These are phyloP conservation scores for Dinoponera quadriceps DNA, from an alignment of 1,140 invertebrate genomes.

Conservation along the genomic window DNA sequence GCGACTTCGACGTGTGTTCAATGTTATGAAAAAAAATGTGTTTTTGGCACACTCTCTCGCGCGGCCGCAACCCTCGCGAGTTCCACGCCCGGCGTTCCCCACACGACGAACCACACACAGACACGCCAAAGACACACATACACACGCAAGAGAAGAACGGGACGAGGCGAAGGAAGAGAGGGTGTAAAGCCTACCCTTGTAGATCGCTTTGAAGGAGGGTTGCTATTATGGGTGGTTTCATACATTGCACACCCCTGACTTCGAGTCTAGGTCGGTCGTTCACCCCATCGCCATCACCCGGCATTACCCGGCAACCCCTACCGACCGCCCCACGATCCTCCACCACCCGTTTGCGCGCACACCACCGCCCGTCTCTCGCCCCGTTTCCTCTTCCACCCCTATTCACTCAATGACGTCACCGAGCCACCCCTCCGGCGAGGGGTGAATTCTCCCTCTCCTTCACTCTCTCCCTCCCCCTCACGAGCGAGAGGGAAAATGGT, in stretches of 20 bases:
- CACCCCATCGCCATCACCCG: slow-evolving; percentile 79
- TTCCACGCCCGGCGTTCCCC: slow-evolving; percentile 64
- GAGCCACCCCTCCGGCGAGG: slow-evolving; percentile 44
- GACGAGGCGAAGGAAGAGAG: slow-evolving; percentile 62
- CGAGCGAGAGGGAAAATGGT: slow-evolving; percentile 30
- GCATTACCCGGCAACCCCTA: slow-evolving; percentile 69
- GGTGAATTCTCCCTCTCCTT: slow-evolving; percentile 41
- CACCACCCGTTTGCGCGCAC: slow-evolving; percentile 50
- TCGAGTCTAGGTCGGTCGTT: slow-evolving; percentile 86
- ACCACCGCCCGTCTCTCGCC: slow-evolving; percentile 25
- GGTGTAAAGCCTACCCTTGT: slow-evolving; percentile 80
- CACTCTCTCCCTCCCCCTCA: slow-evolving; percentile 35
- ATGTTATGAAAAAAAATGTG: slow-evolving; percentile 56
- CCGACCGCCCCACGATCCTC: slow-evolving; percentile 52
- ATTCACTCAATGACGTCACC: slow-evolving; percentile 71
- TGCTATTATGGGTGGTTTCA: slow-evolving; percentile 80
- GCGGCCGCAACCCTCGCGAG: slow-evolving; percentile 49
- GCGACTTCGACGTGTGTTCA: slow-evolving; percentile 34
- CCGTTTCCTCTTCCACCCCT: slow-evolving; percentile 51
- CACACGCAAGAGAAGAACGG: slow-evolving; percentile 29
- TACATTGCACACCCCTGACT: slow-evolving; percentile 85
- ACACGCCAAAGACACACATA: slow-evolving; percentile 40
- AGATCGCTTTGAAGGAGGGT: slow-evolving; percentile 79
- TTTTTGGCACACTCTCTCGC: slow-evolving; percentile 60
- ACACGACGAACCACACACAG: slow-evolving; percentile 48